Conservation (phyloP, 92 coral and sea anemone species). For the Micromussa lordhowensis region DNA sequence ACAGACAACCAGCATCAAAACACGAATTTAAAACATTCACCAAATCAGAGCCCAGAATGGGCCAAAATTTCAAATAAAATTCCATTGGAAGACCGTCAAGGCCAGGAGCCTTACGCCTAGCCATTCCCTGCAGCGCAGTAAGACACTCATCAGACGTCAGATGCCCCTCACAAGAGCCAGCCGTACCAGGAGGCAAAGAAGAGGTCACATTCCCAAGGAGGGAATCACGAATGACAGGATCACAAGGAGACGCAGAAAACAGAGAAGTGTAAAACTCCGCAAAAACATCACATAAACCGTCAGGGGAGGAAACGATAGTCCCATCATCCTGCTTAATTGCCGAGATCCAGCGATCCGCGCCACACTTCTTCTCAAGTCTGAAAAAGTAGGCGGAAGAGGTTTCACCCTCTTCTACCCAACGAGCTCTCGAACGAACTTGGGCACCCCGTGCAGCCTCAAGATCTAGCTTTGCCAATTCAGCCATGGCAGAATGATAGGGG, state of each 20-base stretch:
- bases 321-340: not conserved
- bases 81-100: not conserved
- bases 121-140: not conserved
- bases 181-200: not conserved
- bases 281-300: not conserved
- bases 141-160: not conserved
- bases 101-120: not conserved
- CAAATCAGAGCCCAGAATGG: not conserved
- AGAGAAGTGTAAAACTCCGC: not conserved
- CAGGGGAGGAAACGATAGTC: not conserved
- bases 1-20: not conserved
- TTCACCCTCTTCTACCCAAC: constrained; percentile 45
- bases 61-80: not conserved
- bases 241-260: not conserved
- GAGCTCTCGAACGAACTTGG: constrained; percentile 8
- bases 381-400: constrained; percentile 30
- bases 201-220: not conserved
- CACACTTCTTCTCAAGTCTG: not conserved
- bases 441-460: not conserved
- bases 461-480: not conserved
- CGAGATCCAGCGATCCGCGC: not conserved
- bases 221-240: not conserved
- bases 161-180: not conserved
- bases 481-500: not conserved
- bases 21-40: not conserved